phyloP scores from a whole-genome alignment of 2,113 vertebrate genomes.

The Nothobranchius kuhntae region DNA sequence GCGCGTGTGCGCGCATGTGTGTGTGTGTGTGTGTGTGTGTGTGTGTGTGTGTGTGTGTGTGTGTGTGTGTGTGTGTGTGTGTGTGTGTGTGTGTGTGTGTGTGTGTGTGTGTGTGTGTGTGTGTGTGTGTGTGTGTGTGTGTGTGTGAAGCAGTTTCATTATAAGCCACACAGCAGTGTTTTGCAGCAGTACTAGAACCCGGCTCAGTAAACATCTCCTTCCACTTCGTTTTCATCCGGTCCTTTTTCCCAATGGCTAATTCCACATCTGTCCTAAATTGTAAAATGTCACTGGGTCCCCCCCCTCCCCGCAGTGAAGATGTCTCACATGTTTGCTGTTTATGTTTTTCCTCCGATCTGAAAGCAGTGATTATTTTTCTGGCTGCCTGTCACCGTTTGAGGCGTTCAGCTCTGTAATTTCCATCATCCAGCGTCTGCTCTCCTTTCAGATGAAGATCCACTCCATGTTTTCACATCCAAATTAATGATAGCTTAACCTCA shows the following conservation, averaged over 20 bases:
- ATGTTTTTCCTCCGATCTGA: constrained; percentile 49
- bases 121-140: constrained; percentile 6
- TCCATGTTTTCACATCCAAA: constrained; percentile 56
- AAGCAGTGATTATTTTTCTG: constrained; percentile 59
- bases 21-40: too few relatives aligned
- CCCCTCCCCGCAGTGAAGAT: constrained; percentile 44
- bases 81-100: too few relatives aligned
- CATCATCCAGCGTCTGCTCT: constrained; percentile 46
- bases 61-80: too few relatives aligned
- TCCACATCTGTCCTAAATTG: constrained; percentile 66
- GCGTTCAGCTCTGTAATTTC: constrained; percentile 56
- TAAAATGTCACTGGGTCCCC: constrained; percentile 63
- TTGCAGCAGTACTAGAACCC: constrained; percentile 38
- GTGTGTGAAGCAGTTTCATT: constrained; percentile 63
- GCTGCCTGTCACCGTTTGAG: constrained; percentile 51
- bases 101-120: too few relatives aligned
- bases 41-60: too few relatives aligned
- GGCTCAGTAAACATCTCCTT: constrained; percentile 5
- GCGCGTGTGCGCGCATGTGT: too few relatives aligned
- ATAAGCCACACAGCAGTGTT: constrained; percentile 53
- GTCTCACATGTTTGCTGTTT: constrained; percentile 45
- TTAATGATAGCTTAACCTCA: constrained; percentile 70
- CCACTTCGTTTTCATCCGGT: constrained; percentile 49
- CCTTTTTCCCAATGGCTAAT: constrained; percentile 62
- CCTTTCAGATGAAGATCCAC: constrained; percentile 59